Percentiles rank a stretch among this genome's conserved stretches.
Evolutionary conservation across 2,888 invertebrate species (phyloP).

Genomic region (Lutraria lutraria): DNA sequence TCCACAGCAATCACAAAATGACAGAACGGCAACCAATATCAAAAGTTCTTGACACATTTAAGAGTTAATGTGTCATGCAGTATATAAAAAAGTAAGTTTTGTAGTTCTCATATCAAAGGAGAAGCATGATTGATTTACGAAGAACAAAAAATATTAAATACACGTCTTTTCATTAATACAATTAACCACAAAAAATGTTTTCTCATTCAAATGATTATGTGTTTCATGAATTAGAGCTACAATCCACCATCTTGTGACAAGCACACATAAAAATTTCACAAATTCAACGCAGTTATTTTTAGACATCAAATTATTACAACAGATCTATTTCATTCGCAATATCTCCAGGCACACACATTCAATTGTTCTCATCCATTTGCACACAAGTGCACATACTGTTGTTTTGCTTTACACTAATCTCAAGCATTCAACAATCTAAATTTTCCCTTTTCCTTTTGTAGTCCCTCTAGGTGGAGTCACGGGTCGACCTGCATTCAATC

Average conservation of each 20-base stretch:
- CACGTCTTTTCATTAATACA: background rate
- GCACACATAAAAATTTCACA: background rate
- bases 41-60: background rate
- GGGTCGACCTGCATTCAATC: constrained; percentile 97
- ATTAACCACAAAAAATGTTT: background rate
- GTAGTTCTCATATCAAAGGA: background rate
- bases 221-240: background rate
- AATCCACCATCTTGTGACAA: background rate
- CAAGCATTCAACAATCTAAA: constrained; percentile 62
- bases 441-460: constrained; percentile 83
- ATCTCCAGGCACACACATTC: constrained; percentile 11
- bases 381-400: constrained; percentile 1
- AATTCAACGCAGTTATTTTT: constrained; percentile 19
- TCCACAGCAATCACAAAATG: background rate
- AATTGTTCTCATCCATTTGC: constrained; percentile 12
- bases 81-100: background rate
- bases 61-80: background rate
- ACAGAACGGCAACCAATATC: background rate
- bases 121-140: constrained; percentile 4
- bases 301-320: constrained; percentile 20
- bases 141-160: background rate
- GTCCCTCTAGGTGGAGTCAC: constrained; percentile 96
- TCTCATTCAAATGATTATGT: background rate
- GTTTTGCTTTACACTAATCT: constrained; percentile 35
- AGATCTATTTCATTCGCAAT: constrained; percentile 6